Conservation (phyloP, 1,140 invertebrate species). For the Monochamus saltuarius region DNA sequence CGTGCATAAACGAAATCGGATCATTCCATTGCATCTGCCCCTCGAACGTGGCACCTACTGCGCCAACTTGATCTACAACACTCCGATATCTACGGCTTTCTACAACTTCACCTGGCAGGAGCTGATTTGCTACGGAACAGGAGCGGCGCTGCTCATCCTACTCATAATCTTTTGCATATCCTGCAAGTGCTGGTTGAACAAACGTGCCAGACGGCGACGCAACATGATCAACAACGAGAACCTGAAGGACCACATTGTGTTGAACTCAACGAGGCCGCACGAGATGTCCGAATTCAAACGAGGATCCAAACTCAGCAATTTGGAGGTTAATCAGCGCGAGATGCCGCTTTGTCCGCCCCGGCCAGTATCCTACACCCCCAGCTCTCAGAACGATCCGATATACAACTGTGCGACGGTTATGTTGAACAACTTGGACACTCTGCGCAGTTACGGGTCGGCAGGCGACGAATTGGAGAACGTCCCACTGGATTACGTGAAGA, state of each 20-base stretch:
- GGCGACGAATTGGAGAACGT: slow-evolving; percentile 90
- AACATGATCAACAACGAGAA: slow-evolving; percentile 61
- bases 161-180: slow-evolving; percentile 57
- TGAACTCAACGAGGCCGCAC: slow-evolving; percentile 58
- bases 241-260: slow-evolving; percentile 60
- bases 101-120: slow-evolving; percentile 63
- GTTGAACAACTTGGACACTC: slow-evolving; percentile 87
- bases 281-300: slow-evolving; percentile 69
- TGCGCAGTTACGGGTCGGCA: slow-evolving; percentile 89
- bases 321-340: slow-evolving; percentile 73
- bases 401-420: slow-evolving; percentile 67
- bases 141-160: slow-evolving; percentile 59
- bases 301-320: slow-evolving; percentile 83
- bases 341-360: slow-evolving; percentile 65
- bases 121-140: slow-evolving; percentile 60
- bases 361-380: slow-evolving; percentile 82
- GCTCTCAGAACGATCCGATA: slow-evolving; percentile 69
- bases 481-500: slow-evolving; percentile 80
- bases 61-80: slow-evolving; percentile 68
- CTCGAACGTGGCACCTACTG: slow-evolving; percentile 70
- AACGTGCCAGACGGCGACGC: slow-evolving; percentile 50
- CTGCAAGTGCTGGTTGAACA: slow-evolving; percentile 39
- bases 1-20: slow-evolving; percentile 81
- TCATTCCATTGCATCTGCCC: slow-evolving; percentile 82
- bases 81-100: slow-evolving; percentile 58